Evolutionary conservation across 1,140 invertebrate genomes (phyloP).

Genomic region (Lepidostoma basale): DNA sequence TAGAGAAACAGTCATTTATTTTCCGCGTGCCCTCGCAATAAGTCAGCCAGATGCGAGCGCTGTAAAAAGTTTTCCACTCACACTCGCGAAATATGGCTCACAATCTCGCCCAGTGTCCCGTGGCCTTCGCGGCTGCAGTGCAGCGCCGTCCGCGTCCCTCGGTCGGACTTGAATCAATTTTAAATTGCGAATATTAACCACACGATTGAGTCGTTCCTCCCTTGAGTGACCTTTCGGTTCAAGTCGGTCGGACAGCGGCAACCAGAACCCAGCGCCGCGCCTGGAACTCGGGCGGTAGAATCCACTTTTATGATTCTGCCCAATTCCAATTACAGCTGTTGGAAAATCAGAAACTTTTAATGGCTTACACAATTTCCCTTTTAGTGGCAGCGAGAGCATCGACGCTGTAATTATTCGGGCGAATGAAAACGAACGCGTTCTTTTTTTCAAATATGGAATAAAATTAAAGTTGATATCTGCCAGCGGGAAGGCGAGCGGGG

Average conservation of each 20-base stretch:
- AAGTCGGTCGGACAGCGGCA: too few species aligned
- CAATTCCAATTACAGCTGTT: constrained; percentile 40
- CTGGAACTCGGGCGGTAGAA: too few species aligned
- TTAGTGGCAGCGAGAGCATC: constrained; percentile 32
- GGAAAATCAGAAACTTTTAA: constrained; percentile 44
- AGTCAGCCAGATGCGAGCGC: not conserved
- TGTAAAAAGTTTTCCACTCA: not conserved
- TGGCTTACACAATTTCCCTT: constrained; percentile 43
- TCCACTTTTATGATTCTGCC: constrained; percentile 43
- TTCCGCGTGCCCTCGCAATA: not conserved
- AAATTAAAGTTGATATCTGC: constrained; percentile 3
- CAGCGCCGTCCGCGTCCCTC: not conserved
- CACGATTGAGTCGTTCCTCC: too few species aligned
- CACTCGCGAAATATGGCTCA: constrained; percentile 3
- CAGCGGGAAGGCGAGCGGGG: not conserved
- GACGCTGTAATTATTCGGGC: constrained; percentile 13
- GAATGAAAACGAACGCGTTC: constrained; percentile 13
- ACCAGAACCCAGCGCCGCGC: constrained; percentile 22
- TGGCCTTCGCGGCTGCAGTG: not conserved
- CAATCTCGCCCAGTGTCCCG: not conserved
- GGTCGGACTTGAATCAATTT: too few species aligned
- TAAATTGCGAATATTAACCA: too few species aligned
- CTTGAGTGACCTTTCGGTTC: too few species aligned
- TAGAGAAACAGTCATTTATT: constrained; percentile 39
- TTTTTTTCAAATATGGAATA: constrained; percentile 15